These are phyloP conservation scores for Sanderia malayensis DNA, from an alignment of 30 jellyfish, hydroid and myxozoan genomes.

Conservation along the genomic window DNA sequence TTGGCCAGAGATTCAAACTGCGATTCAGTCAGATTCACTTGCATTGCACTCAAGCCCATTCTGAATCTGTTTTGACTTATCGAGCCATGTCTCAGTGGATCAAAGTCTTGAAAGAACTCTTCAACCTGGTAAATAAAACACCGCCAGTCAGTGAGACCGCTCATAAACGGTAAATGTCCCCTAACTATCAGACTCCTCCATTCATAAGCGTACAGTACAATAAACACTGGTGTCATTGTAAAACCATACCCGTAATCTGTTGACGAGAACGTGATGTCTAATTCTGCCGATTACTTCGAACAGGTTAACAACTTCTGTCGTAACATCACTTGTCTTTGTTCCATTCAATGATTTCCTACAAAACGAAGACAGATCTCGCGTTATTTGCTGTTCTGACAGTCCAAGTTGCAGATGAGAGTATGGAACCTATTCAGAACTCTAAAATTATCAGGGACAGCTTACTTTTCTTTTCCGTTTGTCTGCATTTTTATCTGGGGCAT, in stretches of 20 bases:
- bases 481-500: slow-evolving; percentile 20
- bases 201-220: too few relatives aligned
- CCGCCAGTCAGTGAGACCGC: neutral
- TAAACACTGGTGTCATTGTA: too few relatives aligned
- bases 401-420: too few relatives aligned
- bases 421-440: too few relatives aligned
- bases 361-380: neutral
- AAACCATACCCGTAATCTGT: slow-evolving; percentile 82
- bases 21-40: slow-evolving; percentile 48
- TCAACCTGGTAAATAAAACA: slow-evolving; percentile 56
- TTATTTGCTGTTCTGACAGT: too few relatives aligned
- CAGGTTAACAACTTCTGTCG: slow-evolving; percentile 46
- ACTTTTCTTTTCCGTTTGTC: slow-evolving; percentile 25
- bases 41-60: slow-evolving; percentile 95
- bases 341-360: neutral
- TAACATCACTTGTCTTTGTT: neutral
- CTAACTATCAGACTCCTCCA: too few relatives aligned
- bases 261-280: slow-evolving; percentile 85
- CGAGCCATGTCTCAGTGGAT: slow-evolving; percentile 97
- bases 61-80: slow-evolving; percentile 78
- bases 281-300: slow-evolving; percentile 69
- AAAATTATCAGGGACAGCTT: too few relatives aligned
- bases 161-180: too few relatives aligned
- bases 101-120: slow-evolving; percentile 94
- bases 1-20: slow-evolving; percentile 66